phyloP scores from a whole-genome alignment of 2,888 invertebrate genomes.

The Tenodera sinensis region DNA sequence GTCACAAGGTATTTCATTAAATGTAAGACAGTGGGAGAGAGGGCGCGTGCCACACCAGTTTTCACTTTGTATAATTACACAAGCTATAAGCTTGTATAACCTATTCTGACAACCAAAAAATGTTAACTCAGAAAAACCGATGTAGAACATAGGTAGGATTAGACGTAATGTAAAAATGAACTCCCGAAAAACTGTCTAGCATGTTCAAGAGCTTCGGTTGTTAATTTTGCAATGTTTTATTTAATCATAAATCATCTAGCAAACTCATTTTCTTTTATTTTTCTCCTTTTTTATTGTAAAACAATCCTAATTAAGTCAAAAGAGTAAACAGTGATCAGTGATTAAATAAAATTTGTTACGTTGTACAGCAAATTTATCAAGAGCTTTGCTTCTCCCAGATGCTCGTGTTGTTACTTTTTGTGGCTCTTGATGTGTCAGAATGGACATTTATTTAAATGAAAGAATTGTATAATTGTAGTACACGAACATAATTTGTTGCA shows the following conservation, averaged over 20 bases:
- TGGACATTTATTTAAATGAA: slow-evolving; percentile 44
- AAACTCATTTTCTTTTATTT: background rate
- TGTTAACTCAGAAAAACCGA: background rate
- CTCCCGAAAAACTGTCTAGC: background rate
- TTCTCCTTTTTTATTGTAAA: background rate
- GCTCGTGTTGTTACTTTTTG: background rate
- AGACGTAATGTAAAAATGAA: background rate
- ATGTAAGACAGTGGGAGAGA: background rate
- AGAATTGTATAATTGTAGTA: slow-evolving; percentile 39
- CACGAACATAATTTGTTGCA: slow-evolving; percentile 24
- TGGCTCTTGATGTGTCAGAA: slow-evolving; percentile 15
- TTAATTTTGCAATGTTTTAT: slow-evolving; percentile 5
- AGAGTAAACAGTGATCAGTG: background rate
- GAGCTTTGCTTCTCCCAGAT: slow-evolving; percentile 1
- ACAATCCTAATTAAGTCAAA: background rate
- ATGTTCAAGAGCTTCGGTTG: slow-evolving; percentile 5
- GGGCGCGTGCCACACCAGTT: background rate
- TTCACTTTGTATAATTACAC: background rate
- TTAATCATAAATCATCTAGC: background rate
- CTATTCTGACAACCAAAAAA: background rate
- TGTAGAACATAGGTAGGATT: background rate
- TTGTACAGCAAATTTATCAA: slow-evolving; percentile 12
- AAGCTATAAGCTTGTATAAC: background rate
- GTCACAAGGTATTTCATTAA: background rate
- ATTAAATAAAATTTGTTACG: background rate